phyloP scores from a whole-genome alignment of 2,113 vertebrate species.

The Pseudorasbora parva region DNA sequence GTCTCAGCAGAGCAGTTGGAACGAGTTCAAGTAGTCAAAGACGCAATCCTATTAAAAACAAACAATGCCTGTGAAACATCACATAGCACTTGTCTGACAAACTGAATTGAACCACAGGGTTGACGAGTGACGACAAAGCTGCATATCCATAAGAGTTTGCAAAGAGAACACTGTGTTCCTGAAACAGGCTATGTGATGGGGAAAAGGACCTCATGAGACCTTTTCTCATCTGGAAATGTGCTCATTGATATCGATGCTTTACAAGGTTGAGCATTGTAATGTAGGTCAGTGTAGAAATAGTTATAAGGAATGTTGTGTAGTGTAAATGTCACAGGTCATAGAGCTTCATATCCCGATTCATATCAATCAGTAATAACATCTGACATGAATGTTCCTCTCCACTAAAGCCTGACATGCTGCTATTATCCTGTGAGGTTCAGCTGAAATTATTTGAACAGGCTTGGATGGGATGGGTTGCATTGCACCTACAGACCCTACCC shows the following conservation, averaged over 20 bases:
- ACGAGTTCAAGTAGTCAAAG: neutral
- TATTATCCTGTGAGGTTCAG: neutral
- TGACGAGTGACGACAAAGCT: neutral
- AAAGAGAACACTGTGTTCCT: neutral
- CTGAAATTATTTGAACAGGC: neutral
- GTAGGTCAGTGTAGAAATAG: too few species aligned
- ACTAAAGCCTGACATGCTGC: neutral
- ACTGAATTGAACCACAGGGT: neutral
- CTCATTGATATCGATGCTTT: neutral
- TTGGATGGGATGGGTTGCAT: neutral
- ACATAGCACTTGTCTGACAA: neutral
- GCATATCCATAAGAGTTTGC: neutral
- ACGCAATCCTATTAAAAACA: neutral
- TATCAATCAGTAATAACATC: neutral
- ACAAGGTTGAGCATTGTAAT: too few species aligned
- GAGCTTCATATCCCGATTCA: neutral
- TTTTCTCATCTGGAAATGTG: neutral
- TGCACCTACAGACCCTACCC: neutral
- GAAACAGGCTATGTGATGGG: too few species aligned
- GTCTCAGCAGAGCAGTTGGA: neutral
- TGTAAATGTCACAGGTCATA: neutral
- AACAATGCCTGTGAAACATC: too few species aligned
- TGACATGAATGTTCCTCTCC: neutral
- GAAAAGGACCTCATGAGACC: too few species aligned
- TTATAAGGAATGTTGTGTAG: too few species aligned